These are phyloP conservation scores for Peromyscus attwateri DNA, from an alignment of 2,797 vertebrate genomes.

Conservation along the genomic window DNA sequence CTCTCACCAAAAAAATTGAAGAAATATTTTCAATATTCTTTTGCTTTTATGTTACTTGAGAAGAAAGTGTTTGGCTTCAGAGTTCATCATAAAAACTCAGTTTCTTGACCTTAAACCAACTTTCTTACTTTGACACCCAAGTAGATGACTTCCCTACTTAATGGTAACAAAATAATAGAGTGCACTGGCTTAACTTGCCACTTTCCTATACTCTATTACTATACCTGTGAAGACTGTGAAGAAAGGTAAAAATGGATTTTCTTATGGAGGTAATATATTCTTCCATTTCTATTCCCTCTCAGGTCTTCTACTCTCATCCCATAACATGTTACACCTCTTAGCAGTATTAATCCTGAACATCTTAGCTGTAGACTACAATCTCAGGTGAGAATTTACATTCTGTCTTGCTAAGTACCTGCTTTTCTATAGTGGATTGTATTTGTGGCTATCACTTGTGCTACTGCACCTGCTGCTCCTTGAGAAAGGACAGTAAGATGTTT, in stretches of 20 bases:
- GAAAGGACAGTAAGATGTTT: not conserved
- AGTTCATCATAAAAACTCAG: not conserved
- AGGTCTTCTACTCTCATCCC: not conserved
- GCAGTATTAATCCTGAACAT: constrained; percentile 10
- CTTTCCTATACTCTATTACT: not conserved
- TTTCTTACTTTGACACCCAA: not conserved
- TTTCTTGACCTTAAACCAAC: not conserved
- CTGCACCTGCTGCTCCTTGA: not conserved
- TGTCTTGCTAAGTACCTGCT: not conserved
- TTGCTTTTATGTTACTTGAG: not conserved
- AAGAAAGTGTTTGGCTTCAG: not conserved
- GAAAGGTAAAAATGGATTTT: not conserved
- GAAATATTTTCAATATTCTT: constrained; percentile 43
- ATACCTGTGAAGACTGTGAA: not conserved
- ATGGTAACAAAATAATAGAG: not conserved
- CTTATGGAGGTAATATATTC: not conserved
- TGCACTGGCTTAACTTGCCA: not conserved
- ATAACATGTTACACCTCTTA: not conserved
- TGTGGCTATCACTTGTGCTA: not conserved
- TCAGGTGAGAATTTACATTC: not conserved
- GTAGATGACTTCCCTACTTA: not conserved
- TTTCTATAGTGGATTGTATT: not conserved
- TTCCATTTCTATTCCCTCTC: constrained; percentile 1
- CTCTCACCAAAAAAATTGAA: not conserved
- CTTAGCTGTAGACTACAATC: not conserved